A percentile compares a stretch with the other conserved stretches of the same genome.
Conservation (phyloP, 2,888 invertebrate genomes). For the Synanthedon vespiformis region DNA sequence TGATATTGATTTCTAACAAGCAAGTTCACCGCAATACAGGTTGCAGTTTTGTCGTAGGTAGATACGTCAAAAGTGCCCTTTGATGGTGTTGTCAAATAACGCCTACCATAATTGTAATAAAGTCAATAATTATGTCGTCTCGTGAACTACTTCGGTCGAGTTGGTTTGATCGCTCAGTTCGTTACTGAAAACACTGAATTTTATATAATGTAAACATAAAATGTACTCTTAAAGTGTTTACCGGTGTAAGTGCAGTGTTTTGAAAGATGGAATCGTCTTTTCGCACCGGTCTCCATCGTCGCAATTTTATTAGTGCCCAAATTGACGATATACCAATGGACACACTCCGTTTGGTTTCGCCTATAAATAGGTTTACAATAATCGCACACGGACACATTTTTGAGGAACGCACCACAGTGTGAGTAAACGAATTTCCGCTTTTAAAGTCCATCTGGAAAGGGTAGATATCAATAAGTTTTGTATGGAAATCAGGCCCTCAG, state of each 20-base stretch:
- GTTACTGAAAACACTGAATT: not conserved
- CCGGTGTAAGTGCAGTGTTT: not conserved
- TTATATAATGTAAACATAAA: not conserved
- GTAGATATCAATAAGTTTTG: too few species aligned
- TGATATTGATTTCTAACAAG: slow-evolving; percentile 39
- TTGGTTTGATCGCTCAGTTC: too few species aligned
- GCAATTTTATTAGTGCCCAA: slow-evolving; percentile 46
- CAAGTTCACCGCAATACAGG: slow-evolving; percentile 34
- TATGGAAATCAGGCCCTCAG: too few species aligned
- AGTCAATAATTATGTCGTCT: not conserved
- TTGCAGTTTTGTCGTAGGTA: slow-evolving; percentile 13
- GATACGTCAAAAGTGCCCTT: not conserved
- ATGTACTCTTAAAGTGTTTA: not conserved
- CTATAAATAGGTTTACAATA: slow-evolving; percentile 48
- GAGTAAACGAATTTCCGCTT: slow-evolving; percentile 19
- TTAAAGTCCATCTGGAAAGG: too few species aligned
- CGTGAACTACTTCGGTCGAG: not conserved
- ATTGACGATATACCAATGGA: slow-evolving; percentile 45
- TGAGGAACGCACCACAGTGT: slow-evolving; percentile 42
- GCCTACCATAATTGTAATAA: not conserved
- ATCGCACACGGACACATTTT: slow-evolving; percentile 27
- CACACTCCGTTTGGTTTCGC: slow-evolving; percentile 47
- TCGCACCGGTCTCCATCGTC: slow-evolving; percentile 37
- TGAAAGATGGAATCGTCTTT: slow-evolving; percentile 30
- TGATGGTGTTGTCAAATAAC: not conserved